Evolutionary conservation across 2,797 vertebrate genomes (phyloP).

Genomic region (Smutsia temminckii): DNA sequence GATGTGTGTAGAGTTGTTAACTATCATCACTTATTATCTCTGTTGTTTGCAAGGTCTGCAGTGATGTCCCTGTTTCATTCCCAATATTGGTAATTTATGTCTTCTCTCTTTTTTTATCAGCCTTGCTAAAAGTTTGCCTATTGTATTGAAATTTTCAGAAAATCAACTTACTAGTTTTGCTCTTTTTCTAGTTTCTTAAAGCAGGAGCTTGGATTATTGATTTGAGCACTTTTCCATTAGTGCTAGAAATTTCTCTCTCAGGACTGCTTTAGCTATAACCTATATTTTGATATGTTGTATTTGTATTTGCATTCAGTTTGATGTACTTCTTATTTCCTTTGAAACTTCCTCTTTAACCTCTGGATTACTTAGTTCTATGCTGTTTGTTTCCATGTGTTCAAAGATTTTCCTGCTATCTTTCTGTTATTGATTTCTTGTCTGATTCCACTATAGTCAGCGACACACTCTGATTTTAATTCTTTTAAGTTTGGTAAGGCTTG

Average conservation of each 20-base stretch:
- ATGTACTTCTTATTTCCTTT: neutral
- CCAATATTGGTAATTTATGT: neutral
- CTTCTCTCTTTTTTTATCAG: neutral
- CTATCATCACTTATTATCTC: neutral
- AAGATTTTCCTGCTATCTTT: neutral
- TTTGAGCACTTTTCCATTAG: neutral
- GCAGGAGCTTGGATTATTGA: neutral
- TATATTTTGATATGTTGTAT: neutral
- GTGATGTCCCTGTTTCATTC: neutral
- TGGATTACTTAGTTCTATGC: neutral
- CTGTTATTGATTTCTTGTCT: neutral
- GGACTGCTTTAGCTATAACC: neutral
- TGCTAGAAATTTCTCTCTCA: neutral
- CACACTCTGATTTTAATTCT: neutral
- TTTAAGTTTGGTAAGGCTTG: neutral
- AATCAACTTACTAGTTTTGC: neutral
- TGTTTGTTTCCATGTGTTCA: neutral
- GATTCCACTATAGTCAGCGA: neutral
- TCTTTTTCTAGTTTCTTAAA: neutral
- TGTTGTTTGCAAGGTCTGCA: neutral
- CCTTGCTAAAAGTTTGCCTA: neutral
- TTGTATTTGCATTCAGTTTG: constrained; percentile 29
- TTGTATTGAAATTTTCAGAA: neutral
- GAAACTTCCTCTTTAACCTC: neutral
- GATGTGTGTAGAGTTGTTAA: neutral